A percentile compares a stretch with the other conserved stretches of the same genome.
phyloP scores from a whole-genome alignment of 2,113 vertebrate genomes.

The Laticauda laticaudata region DNA sequence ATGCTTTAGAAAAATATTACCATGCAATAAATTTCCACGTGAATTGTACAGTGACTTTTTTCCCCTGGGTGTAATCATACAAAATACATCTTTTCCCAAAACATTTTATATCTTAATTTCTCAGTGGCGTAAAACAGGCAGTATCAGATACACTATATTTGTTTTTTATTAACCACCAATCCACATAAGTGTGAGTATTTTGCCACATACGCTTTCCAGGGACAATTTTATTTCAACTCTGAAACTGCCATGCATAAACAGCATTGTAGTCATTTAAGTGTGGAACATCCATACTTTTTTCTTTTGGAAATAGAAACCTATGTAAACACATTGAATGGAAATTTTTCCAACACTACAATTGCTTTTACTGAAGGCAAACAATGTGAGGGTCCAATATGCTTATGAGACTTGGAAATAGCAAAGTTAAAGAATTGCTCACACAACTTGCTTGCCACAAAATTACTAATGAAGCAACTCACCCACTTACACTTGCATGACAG shows the following conservation, averaged over 20 bases:
- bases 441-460: neutral
- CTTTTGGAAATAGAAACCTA: neutral
- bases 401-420: neutral
- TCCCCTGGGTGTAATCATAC: neutral
- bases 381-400: neutral
- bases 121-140: neutral
- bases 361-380: neutral
- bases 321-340: neutral
- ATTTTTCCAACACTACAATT: neutral
- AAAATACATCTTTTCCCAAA: neutral
- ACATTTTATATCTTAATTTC: neutral
- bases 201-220: neutral
- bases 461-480: neutral
- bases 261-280: neutral
- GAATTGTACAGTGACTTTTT: neutral
- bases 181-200: neutral
- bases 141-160: neutral
- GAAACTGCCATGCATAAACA: neutral
- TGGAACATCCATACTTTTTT: neutral
- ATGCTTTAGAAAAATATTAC: neutral
- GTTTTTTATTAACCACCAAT: neutral
- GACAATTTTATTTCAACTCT: neutral
- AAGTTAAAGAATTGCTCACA: neutral
- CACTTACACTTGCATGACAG: neutral
- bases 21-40: neutral